These are phyloP conservation scores for Lordiphosa mommai DNA, from an alignment of 1,140 invertebrate genomes.

Conservation along the genomic window DNA sequence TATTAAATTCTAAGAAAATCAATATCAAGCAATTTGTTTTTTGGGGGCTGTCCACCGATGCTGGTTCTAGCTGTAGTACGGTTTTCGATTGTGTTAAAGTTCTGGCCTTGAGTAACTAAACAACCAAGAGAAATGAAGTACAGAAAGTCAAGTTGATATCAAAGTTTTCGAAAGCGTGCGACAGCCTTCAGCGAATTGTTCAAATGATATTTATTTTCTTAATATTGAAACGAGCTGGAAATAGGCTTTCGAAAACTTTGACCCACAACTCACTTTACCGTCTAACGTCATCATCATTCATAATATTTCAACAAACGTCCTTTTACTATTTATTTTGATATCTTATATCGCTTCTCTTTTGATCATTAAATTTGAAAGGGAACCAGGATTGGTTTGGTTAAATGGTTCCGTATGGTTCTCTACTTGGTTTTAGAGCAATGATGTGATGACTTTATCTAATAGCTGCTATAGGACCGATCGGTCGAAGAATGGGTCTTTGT, in stretches of 20 bases:
- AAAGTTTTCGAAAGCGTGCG: constrained; percentile 88
- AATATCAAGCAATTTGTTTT: constrained; percentile 79
- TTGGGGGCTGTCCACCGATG: constrained; percentile 83
- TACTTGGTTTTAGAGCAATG: no score
- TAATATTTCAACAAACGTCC: neutral
- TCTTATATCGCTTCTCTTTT: no score
- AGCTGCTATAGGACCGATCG: no score
- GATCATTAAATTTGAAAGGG: no score
- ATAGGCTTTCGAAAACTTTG: constrained; percentile 84
- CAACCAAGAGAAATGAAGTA: neutral
- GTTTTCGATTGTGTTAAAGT: constrained; percentile 17
- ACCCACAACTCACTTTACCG: constrained; percentile 8
- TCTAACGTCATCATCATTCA: neutral
- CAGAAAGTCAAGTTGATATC: constrained; percentile 32
- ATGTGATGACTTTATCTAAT: no score
- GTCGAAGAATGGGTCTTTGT: no score
- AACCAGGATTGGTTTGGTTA: no score
- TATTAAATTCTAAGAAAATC: constrained; percentile 22
- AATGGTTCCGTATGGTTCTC: no score
- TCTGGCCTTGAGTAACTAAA: constrained; percentile 20
- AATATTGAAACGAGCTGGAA: constrained; percentile 6
- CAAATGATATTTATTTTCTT: constrained; percentile 55
- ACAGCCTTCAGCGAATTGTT: constrained; percentile 79
- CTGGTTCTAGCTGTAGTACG: constrained; percentile 15
- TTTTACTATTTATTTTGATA: neutral